Evolutionary conservation across 2,888 invertebrate genomes (phyloP), one percentile per base, ranked within the genome.

Genomic region (Isoperla grammatica): DNA sequence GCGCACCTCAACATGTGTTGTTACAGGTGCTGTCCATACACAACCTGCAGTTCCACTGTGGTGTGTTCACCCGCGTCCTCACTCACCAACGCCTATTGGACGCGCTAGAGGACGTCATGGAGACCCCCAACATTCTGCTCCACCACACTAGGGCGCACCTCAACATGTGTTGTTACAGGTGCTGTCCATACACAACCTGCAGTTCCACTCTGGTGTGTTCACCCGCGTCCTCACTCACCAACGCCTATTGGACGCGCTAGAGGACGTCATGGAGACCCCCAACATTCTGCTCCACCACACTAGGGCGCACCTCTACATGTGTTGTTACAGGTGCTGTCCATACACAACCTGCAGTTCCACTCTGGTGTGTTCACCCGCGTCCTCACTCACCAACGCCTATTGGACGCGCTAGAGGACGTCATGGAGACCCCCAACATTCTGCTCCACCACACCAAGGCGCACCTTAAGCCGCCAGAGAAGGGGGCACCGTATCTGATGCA

Each of bases 371-470:
- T 82, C 66, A 77, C 76, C 1, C 71, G 73, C 56, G 69, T 78
- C 46, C 70, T 83, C 20, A 74, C 74, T 65, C 75, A 80, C 64
- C 68, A 75, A 9, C 74, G 73, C 29, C 69, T 83, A 11, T 67
- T 82, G 62, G 80, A 81, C 58, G 79, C 79, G 0, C 69, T 81
- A 3, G 78, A 81, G 61, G 80, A 79, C 60, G 62, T 81, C 2
- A 78, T 83, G 76, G 78, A 71, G 0, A 80, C 80, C 0, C 68
- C 72, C 49, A 78, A 82, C 67, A 79, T 83, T 40, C 68, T 78
- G n/a, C 71, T 83, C 17, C 82, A 83, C 68, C 82, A 83, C 69
- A 82, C 81, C 2, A 83, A 82, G 68, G 82, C 82, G 0, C 82
- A 83, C 61, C 71, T 76, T 35, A 82, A 83, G 63, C 82, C 82